Conservation (phyloP, 2,113 vertebrate genomes). For the Danio rerio region GRCz12tu NC_133200.1:14043501-14044000, state of each 20-base stretch:
- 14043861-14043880: constrained; percentile 10
- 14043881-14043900: background rate
- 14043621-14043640: background rate
- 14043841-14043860: background rate
- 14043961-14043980: background rate
- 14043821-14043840: background rate
- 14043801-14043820: background rate
- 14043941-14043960: background rate
- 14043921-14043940: background rate
- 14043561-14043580: too few relatives aligned
- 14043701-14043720: constrained; percentile 28
- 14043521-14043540: too few relatives aligned
- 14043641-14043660: background rate
- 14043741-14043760: constrained; percentile 36
- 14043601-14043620: background rate
- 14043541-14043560: too few relatives aligned
- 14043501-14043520: too few relatives aligned
- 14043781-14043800: too few relatives aligned
- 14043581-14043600: background rate
- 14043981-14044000: background rate
- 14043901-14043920: background rate
- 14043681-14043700: background rate
- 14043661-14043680: background rate
- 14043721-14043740: constrained; percentile 46
- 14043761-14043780: constrained; percentile 53